A percentile compares a stretch with the other conserved stretches of the same genome.
These are phyloP conservation scores for Montipora sp. DNA, from an alignment of 64 coral and sea anemone species.

Conservation along the genomic window DNA sequence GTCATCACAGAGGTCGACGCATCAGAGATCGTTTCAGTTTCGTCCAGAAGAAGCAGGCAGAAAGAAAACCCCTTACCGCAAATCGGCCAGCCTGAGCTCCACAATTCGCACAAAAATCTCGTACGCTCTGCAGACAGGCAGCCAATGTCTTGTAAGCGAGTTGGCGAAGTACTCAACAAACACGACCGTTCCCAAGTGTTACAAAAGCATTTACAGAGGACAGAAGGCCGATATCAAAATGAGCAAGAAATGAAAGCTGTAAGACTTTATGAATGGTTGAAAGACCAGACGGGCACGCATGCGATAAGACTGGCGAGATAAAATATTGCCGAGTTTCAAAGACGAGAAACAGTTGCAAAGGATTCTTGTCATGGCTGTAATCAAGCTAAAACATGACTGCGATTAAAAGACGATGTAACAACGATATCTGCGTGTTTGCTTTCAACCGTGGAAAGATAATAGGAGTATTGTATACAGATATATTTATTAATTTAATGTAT, in stretches of 20 bases:
- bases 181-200: not conserved
- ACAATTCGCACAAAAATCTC: not conserved
- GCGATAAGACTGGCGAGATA: not conserved
- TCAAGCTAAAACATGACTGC: not conserved
- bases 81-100: not conserved
- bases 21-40: not conserved
- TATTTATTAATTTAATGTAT: too few relatives aligned
- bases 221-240: not conserved
- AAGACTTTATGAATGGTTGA: slow-evolving; percentile 17
- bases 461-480: too few relatives aligned
- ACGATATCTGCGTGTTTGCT: not conserved
- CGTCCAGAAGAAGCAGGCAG: not conserved
- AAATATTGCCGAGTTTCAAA: not conserved
- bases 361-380: not conserved
- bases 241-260: not conserved
- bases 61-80: not conserved
- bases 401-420: not conserved
- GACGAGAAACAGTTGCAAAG: not conserved
- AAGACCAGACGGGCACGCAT: not conserved
- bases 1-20: not conserved
- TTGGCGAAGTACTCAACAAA: not conserved
- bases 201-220: not conserved
- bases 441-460: too few relatives aligned
- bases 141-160: not conserved
- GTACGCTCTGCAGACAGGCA: not conserved